These are phyloP conservation scores for Helostoma temminkii DNA, from an alignment of 2,797 vertebrate species.

Conservation along the genomic window DNA sequence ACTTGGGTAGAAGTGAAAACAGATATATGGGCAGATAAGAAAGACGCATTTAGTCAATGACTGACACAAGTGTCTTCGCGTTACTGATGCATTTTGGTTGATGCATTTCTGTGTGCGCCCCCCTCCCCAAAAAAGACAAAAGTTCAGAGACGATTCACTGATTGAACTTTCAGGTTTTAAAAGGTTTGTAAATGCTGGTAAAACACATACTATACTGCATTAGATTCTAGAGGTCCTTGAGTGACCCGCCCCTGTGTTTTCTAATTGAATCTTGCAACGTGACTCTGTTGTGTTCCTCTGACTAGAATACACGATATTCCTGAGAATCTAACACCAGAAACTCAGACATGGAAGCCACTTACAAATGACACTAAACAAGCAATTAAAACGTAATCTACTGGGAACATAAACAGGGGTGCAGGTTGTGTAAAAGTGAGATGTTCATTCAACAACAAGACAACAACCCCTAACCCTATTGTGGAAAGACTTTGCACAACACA, in stretches of 20 bases:
- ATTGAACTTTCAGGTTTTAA: no score
- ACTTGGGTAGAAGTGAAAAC: not conserved
- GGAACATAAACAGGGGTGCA: not conserved
- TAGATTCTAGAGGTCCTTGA: not conserved
- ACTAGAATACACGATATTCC: not conserved
- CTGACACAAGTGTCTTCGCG: no score
- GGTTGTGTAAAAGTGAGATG: not conserved
- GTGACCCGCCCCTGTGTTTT: not conserved
- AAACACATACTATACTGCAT: constrained; percentile 4
- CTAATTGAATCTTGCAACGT: not conserved
- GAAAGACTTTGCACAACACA: not conserved
- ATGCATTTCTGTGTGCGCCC: no score
- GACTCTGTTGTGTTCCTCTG: not conserved
- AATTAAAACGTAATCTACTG: not conserved
- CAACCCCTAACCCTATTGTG: not conserved
- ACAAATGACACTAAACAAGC: not conserved
- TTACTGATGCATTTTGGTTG: no score
- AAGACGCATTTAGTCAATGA: no score
- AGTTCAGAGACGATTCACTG: no score
- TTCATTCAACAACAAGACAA: not conserved
- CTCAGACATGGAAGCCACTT: not conserved
- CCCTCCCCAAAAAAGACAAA: no score
- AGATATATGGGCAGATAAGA: not conserved
- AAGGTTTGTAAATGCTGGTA: not conserved
- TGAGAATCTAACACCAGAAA: not conserved